Conservation (phyloP, 2,888 invertebrate genomes). For the Pyrochroa serraticornis region DNA sequence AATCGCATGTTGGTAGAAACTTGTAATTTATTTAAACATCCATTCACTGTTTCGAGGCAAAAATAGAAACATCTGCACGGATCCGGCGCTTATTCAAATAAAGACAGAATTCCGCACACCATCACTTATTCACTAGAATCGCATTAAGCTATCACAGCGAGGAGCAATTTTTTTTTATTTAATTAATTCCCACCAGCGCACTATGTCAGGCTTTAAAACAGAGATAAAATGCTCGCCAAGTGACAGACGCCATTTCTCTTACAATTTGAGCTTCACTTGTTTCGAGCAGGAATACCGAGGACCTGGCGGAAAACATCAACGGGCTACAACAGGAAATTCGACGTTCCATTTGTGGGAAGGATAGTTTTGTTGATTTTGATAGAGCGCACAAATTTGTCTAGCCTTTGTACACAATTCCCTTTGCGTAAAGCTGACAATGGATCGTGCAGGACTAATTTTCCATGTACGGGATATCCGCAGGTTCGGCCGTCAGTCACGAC, state of each 20-base stretch:
- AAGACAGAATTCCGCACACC: constrained; percentile 46
- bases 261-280: constrained; percentile 43
- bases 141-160: constrained; percentile 54
- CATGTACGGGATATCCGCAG: too few species aligned
- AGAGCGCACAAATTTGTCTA: constrained; percentile 34
- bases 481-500: too few species aligned
- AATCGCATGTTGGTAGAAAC: background rate
- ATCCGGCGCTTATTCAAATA: constrained; percentile 43
- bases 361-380: constrained; percentile 34
- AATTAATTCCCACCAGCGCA: constrained; percentile 57
- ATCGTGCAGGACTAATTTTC: background rate
- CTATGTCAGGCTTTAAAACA: constrained; percentile 57
- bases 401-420: constrained; percentile 19
- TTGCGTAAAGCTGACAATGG: constrained; percentile 9
- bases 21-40: constrained; percentile 27
- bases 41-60: constrained; percentile 5
- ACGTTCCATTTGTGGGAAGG: constrained; percentile 7
- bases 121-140: constrained; percentile 54
- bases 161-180: constrained; percentile 53
- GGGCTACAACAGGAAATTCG: constrained; percentile 10
- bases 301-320: background rate
- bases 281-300: background rate
- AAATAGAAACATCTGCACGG: constrained; percentile 11
- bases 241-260: constrained; percentile 56
- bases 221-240: constrained; percentile 54